Percentiles rank a stretch among this genome's conserved stretches.
These are phyloP conservation scores for Smittia sp. DNA, from an alignment of 2,888 invertebrate species.

Conservation along the genomic window DNA sequence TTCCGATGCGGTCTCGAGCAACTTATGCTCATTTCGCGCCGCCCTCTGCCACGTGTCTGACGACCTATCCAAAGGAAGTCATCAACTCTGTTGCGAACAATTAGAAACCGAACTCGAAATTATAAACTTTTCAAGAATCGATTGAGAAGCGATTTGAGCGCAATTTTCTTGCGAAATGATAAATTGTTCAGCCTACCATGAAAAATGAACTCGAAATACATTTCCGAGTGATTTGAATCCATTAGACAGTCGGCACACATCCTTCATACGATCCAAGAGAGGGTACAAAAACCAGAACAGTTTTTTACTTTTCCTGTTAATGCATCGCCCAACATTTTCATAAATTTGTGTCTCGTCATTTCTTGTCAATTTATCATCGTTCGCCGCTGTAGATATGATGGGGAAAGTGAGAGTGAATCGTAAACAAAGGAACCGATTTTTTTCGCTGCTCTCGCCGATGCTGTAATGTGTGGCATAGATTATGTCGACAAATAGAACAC, in stretches of 20 bases:
- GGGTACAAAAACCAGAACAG: neutral
- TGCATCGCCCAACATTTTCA: neutral
- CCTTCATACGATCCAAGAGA: neutral
- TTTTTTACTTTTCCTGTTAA: conserved; percentile 11
- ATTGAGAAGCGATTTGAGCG: neutral
- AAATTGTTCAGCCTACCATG: conserved; percentile 13
- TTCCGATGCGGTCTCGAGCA: neutral
- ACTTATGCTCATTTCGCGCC: neutral
- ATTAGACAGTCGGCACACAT: conserved; percentile 15
- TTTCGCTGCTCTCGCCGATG: too few species aligned
- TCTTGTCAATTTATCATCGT: conserved; percentile 26
- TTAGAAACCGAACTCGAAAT: neutral
- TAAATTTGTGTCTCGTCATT: conserved; percentile 28
- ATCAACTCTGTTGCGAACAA: neutral
- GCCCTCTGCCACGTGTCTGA: neutral
- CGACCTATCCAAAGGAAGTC: neutral
- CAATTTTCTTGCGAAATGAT: conserved; percentile 1
- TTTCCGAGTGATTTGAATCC: conserved; percentile 32
- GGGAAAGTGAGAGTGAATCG: too few species aligned
- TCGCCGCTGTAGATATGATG: neutral
- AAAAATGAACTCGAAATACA: conserved; percentile 12
- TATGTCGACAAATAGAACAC: too few species aligned
- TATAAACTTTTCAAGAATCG: neutral
- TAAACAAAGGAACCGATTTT: too few species aligned
- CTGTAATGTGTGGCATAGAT: too few species aligned